Evolutionary conservation across 2,113 vertebrate species (phyloP), one percentile per base, ranked within the genome.

Genomic region (Bubo bubo): DNA sequence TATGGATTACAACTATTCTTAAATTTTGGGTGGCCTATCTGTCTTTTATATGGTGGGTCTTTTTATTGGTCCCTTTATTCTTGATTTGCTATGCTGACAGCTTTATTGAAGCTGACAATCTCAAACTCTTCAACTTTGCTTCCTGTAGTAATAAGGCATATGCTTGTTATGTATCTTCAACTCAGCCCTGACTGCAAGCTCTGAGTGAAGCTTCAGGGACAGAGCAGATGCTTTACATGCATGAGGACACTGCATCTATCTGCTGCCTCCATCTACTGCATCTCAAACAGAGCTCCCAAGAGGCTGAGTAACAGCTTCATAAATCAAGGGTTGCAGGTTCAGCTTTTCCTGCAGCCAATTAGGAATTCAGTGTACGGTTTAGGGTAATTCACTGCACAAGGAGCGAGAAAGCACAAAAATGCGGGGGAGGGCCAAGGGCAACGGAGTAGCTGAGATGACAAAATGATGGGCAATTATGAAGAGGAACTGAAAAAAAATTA

Each of bases 281-380:
- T 91, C 87, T 95, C 91, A 86, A 41, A 76, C 52, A 86, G 70
- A 70, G 91, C 67, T 97, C 95, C 81, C 97, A 7, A 27, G 93
- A 66, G 94, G 30, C 87, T 41, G 34, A 84, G 47, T 81, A 95
- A 95, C 76, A 91, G 86, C 91, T 91, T 95, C 94, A 94, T 96
- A 93, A 97, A 96, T 97, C 94, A 95, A 17, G 35, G 59, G 3
- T 8, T 88, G 93, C 77, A 88, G 71, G 37, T 77, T 97, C 77
- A 88, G 77, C 90, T 95, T 93, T 89, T 86, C 50, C 77, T 88
- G 89, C 41, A 90, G 71, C 41, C 26, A 15, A 19, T 95, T 96
- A 91, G 55, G 74, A 91, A 92, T 94, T 91, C 79, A 71, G 37
- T 17, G 27, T 90, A 68, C 0, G 4, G 19, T 86, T 76, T 75